Conservation (phyloP, 2,888 invertebrate genomes). For the Icerya purchasi region DNA sequence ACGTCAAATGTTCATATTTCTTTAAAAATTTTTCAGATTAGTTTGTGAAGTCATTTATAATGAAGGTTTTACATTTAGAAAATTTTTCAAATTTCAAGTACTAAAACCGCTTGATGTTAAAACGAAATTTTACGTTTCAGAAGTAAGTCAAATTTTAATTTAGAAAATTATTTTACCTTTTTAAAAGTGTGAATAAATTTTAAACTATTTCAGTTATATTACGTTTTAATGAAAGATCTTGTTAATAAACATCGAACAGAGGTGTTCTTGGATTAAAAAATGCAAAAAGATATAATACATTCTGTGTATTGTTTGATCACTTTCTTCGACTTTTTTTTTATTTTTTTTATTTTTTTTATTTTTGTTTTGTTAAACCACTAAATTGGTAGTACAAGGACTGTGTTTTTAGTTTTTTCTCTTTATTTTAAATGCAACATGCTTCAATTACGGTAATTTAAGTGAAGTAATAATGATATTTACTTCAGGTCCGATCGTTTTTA, state of each 20-base stretch:
- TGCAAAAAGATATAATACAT: not conserved
- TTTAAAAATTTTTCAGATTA: slow-evolving; percentile 34
- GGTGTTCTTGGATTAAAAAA: no score
- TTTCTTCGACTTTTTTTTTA: no score
- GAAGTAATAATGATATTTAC: no score
- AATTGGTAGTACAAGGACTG: no score
- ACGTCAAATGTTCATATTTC: not conserved
- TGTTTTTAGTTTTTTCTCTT: no score
- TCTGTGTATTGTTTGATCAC: not conserved
- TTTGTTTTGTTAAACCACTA: no score
- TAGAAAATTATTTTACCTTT: not conserved
- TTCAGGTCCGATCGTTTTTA: no score
- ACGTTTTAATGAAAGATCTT: not conserved
- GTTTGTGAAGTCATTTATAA: slow-evolving; percentile 90
- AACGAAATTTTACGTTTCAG: slow-evolving; percentile 93
- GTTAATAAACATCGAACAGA: not conserved
- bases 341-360: no score
- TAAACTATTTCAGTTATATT: not conserved
- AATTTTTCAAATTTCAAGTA: slow-evolving; percentile 96
- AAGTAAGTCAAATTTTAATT: slow-evolving; percentile 30
- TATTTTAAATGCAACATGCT: no score
- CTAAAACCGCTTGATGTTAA: slow-evolving; percentile 94
- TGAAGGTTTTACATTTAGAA: slow-evolving; percentile 64
- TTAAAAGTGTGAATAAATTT: not conserved
- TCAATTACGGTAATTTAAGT: no score